Evolutionary conservation across 1,140 invertebrate genomes (phyloP).

Genomic region (Physella acuta): DNA sequence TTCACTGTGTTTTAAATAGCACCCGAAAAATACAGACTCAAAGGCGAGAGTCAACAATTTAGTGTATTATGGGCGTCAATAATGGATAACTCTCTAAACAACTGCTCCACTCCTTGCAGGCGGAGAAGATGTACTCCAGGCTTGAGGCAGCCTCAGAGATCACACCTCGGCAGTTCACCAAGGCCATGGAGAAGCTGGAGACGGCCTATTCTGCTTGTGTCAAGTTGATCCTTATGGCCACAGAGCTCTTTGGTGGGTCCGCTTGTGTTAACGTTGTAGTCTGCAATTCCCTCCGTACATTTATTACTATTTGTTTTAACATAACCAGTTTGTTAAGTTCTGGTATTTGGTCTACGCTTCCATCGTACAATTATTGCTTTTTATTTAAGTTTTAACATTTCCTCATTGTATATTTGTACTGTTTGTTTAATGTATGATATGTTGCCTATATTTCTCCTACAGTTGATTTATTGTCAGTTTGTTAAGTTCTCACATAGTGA

Average conservation of each 20-base stretch:
- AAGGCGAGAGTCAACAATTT: too few relatives aligned
- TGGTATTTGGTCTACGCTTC: neutral
- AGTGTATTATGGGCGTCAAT: too few relatives aligned
- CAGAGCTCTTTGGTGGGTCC: constrained; percentile 10
- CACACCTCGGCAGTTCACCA: neutral
- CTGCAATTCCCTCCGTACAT: neutral
- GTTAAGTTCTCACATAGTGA: neutral
- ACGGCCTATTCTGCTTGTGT: constrained; percentile 9
- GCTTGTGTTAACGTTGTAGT: neutral
- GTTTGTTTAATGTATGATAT: neutral
- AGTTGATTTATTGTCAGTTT: neutral
- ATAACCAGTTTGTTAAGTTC: neutral
- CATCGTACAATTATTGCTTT: neutral
- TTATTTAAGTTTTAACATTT: neutral
- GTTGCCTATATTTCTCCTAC: neutral
- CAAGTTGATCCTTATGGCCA: neutral
- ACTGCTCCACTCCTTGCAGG: too few relatives aligned
- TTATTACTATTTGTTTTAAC: neutral
- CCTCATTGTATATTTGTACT: neutral
- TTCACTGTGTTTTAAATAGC: too few relatives aligned
- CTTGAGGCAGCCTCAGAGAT: neutral
- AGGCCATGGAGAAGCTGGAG: constrained; percentile 15
- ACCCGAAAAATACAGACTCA: too few relatives aligned
- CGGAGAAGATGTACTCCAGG: neutral
- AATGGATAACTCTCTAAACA: too few relatives aligned